Evolutionary conservation across 2,888 invertebrate genomes (phyloP).

Genomic region (Diadegma fenestrale): DNA sequence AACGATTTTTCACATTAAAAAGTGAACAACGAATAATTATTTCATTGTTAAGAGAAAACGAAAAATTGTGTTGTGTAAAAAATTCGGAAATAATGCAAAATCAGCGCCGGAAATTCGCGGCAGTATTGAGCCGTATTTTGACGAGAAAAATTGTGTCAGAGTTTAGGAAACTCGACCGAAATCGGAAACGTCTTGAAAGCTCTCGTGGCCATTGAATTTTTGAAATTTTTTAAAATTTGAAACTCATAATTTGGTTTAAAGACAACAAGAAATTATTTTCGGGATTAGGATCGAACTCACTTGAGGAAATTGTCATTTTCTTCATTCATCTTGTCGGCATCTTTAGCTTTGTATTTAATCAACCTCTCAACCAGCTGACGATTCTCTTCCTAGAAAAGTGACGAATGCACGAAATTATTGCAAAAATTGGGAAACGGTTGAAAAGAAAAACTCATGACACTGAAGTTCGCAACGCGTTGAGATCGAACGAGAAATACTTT

Average conservation of each 20-base stretch:
- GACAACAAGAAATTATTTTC: neutral
- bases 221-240: neutral
- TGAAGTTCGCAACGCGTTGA: no score
- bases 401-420: neutral
- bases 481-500: no score
- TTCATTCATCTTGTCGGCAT: conserved; percentile 98
- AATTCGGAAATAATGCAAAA: neutral
- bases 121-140: neutral
- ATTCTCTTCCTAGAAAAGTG: conserved; percentile 92
- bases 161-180: neutral
- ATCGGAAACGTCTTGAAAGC: neutral
- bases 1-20: no score
- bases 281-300: conserved; percentile 86
- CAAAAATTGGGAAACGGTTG: conserved; percentile 6
- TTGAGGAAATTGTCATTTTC: conserved; percentile 97
- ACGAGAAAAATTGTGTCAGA: neutral
- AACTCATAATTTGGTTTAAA: neutral
- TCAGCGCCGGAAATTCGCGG: neutral
- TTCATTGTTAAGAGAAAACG: neutral
- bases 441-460: no score
- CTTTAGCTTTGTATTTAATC: conserved; percentile 96
- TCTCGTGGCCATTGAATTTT: neutral
- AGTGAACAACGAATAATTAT: no score
- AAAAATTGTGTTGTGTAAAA: neutral
- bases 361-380: conserved; percentile 93